These are phyloP conservation scores for Hylaea fasciaria DNA, from an alignment of 2,888 invertebrate genomes.

Conservation along the genomic window DNA sequence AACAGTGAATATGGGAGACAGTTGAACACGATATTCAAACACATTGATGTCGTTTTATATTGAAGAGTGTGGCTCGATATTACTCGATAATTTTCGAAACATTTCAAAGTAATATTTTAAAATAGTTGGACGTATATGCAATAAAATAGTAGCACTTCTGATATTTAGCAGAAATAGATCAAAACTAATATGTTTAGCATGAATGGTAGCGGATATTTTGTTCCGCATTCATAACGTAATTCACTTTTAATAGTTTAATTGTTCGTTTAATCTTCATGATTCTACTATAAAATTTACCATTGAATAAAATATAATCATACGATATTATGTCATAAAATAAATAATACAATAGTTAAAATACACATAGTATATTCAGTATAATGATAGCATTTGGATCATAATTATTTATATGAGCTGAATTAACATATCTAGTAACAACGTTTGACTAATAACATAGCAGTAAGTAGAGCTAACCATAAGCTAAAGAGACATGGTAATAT, in stretches of 20 bases:
- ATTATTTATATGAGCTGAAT: constrained; percentile 26
- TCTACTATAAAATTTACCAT: too few relatives aligned
- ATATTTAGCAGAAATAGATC: too few relatives aligned
- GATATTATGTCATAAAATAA: too few relatives aligned
- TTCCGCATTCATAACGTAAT: too few relatives aligned
- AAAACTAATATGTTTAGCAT: too few relatives aligned
- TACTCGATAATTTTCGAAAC: neutral
- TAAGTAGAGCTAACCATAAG: neutral
- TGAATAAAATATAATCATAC: too few relatives aligned
- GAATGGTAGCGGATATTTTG: too few relatives aligned
- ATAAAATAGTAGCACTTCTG: too few relatives aligned
- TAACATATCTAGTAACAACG: constrained; percentile 31
- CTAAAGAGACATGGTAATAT: neutral
- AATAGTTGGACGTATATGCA: too few relatives aligned
- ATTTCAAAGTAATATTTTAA: too few relatives aligned
- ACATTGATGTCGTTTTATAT: constrained; percentile 76
- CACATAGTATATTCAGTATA: constrained; percentile 48
- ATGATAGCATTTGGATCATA: constrained; percentile 52
- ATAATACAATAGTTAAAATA: constrained; percentile 43
- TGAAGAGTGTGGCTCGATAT: constrained; percentile 37
- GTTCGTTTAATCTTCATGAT: too few relatives aligned
- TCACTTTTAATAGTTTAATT: too few relatives aligned
- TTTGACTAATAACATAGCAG: constrained; percentile 7
- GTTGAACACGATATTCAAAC: constrained; percentile 73
- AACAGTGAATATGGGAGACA: constrained; percentile 75